These are phyloP conservation scores for Zaprionus capensis DNA, from an alignment of 1,140 invertebrate species.

Conservation along the genomic window DNA sequence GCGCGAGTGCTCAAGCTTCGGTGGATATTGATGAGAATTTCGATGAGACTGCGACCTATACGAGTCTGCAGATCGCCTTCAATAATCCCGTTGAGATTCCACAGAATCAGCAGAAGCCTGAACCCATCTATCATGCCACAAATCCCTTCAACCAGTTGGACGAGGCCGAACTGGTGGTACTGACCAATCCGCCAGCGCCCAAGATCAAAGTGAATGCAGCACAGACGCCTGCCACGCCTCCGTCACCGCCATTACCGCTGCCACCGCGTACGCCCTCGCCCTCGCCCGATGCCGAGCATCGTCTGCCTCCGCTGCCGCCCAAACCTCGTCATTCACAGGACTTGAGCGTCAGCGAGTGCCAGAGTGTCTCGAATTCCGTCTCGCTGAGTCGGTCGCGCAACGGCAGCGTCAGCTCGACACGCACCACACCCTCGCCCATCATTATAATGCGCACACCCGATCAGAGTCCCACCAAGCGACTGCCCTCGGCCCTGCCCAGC, in stretches of 20 bases:
- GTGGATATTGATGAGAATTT: conserved; percentile 87
- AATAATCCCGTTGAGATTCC: conserved; percentile 88
- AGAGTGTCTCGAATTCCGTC: conserved; percentile 56
- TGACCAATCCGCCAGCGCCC: conserved; percentile 84
- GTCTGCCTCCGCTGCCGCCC: conserved; percentile 69
- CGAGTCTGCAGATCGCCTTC: conserved; percentile 93
- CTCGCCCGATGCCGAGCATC: conserved; percentile 69
- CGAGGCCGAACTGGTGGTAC: conserved; percentile 70
- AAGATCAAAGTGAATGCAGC: conserved; percentile 75
- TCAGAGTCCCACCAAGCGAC: conserved; percentile 83
- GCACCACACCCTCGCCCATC: conserved; percentile 84
- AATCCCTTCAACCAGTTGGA: conserved; percentile 70
- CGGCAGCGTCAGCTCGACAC: conserved; percentile 69
- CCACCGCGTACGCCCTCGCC: conserved; percentile 75
- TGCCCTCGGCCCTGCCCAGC: conserved; percentile 72
- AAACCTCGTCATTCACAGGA: conserved; percentile 75
- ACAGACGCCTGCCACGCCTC: conserved; percentile 69
- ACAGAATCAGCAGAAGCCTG: conserved; percentile 20
- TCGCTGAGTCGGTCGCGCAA: conserved; percentile 64
- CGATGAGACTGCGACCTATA: conserved; percentile 91
- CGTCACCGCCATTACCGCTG: conserved; percentile 65
- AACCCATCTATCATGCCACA: conserved; percentile 41
- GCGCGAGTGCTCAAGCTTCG: conserved; percentile 68
- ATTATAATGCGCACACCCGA: conserved; percentile 84
- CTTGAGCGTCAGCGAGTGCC: conserved; percentile 51